These are phyloP conservation scores for Apocheima hispidaria DNA, from an alignment of 2,888 invertebrate species.

Conservation along the genomic window DNA sequence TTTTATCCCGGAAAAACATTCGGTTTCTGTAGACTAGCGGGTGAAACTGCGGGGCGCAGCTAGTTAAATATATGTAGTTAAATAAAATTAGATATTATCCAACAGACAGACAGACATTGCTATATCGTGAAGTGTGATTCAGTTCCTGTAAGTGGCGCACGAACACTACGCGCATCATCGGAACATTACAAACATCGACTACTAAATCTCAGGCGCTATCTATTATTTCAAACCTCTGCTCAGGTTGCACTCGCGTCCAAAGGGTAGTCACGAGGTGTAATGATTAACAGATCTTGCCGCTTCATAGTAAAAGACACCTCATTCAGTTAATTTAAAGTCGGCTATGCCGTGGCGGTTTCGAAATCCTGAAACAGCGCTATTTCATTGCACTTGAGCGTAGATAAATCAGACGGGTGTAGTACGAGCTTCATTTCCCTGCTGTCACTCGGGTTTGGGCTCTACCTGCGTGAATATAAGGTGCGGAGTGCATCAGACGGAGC, in stretches of 20 bases:
- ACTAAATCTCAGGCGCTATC: constrained; percentile 40
- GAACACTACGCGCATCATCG: constrained; percentile 23
- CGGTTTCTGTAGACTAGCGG: no score
- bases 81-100: no score
- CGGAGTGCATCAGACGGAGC: constrained; percentile 1
- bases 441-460: constrained; percentile 27
- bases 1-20: no score
- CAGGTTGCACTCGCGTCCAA: constrained; percentile 44
- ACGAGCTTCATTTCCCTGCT: constrained; percentile 33
- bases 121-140: constrained; percentile 4
- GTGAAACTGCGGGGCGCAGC: no score
- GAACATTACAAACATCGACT: constrained; percentile 22
- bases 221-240: constrained; percentile 36
- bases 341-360: constrained; percentile 16
- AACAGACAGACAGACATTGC: background rate
- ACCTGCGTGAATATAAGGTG: constrained; percentile 8
- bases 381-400: constrained; percentile 48
- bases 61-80: no score
- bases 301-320: constrained; percentile 10
- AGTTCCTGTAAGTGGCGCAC: no score
- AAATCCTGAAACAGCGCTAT: constrained; percentile 52
- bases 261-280: constrained; percentile 49
- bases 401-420: constrained; percentile 60
- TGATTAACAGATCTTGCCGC: constrained; percentile 46
- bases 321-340: background rate